A percentile compares a stretch with the other conserved stretches of the same genome.
phyloP scores from a whole-genome alignment of 2,797 vertebrate species.

The Serranus cabrilla region DNA sequence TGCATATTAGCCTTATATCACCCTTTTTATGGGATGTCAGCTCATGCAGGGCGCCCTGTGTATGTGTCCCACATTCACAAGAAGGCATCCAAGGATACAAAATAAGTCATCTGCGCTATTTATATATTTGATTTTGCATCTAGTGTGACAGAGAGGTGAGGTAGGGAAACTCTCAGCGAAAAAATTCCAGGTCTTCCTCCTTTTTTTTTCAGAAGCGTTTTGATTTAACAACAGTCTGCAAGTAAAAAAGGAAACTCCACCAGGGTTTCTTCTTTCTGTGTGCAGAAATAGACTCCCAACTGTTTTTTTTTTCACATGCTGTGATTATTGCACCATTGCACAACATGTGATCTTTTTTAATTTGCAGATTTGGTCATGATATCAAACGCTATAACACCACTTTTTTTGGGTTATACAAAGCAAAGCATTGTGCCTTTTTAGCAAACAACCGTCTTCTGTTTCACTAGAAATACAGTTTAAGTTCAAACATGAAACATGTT shows the following conservation, averaged over 20 bases:
- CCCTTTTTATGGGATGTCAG: slow-evolving; percentile 3
- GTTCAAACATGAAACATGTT: slow-evolving; percentile 37
- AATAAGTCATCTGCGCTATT: slow-evolving; percentile 19
- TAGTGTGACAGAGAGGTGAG: slow-evolving; percentile 23
- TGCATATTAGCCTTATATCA: slow-evolving; percentile 12
- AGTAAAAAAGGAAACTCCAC: slow-evolving; percentile 42
- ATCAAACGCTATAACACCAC: neutral
- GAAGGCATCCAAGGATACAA: slow-evolving; percentile 15
- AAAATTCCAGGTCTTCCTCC: neutral
- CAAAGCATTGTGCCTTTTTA: slow-evolving; percentile 18
- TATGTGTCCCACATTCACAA: slow-evolving; percentile 2
- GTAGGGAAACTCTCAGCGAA: slow-evolving; percentile 8
- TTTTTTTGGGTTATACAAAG: slow-evolving; percentile 42
- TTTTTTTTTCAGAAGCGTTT: slow-evolving; percentile 15
- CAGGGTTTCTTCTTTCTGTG: slow-evolving; percentile 17
- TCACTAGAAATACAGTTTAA: slow-evolving; percentile 24
- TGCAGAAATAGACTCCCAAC: slow-evolving; percentile 29
- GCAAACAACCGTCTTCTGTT: slow-evolving; percentile 23
- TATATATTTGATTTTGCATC: slow-evolving; percentile 19
- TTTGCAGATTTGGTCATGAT: slow-evolving; percentile 14
- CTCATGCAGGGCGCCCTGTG: slow-evolving; percentile 7
- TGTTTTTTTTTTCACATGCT: slow-evolving; percentile 14
- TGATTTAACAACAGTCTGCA: slow-evolving; percentile 15
- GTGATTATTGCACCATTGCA: slow-evolving; percentile 17
- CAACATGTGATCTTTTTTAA: slow-evolving; percentile 30